phyloP scores from a whole-genome alignment of 2,113 vertebrate genomes.

The Oncorhynchus kisutch region DNA sequence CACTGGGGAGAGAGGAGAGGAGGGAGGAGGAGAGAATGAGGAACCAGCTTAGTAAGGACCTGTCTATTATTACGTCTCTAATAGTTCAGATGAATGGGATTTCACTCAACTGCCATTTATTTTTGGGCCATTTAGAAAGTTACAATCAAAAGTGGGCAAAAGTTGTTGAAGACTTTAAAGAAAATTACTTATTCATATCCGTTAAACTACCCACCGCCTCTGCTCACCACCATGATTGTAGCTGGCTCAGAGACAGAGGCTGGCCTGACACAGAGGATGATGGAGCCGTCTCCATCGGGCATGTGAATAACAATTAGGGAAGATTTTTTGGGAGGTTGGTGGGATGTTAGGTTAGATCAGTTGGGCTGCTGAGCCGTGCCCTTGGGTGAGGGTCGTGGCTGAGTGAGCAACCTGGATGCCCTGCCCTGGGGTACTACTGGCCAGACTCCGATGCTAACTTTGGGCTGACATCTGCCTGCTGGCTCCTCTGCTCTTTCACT shows the following conservation, averaged over 20 bases:
- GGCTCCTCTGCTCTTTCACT: conserved; percentile 28
- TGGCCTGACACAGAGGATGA: conserved; percentile 17
- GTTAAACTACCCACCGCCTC: conserved; percentile 42
- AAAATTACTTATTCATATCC: neutral
- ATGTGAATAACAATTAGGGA: conserved; percentile 33
- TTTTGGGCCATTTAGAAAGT: no score
- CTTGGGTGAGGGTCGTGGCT: conserved; percentile 34
- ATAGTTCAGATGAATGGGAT: no score
- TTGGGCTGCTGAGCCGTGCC: conserved; percentile 17
- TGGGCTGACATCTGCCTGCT: conserved; percentile 52
- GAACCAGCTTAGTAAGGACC: neutral
- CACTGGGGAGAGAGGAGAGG: neutral
- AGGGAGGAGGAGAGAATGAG: neutral
- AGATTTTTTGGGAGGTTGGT: conserved; percentile 28
- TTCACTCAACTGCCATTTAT: no score
- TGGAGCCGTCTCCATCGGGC: conserved; percentile 24
- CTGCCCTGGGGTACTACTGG: conserved; percentile 41
- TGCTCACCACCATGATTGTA: neutral
- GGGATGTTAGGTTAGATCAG: conserved; percentile 8
- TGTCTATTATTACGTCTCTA: no score
- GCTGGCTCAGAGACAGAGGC: conserved; percentile 23
- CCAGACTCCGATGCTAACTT: conserved; percentile 43
- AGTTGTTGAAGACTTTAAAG: neutral
- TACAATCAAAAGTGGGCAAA: no score
- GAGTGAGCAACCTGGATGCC: conserved; percentile 29